These are phyloP conservation scores for Gorsachius magnificus DNA, from an alignment of 2,797 vertebrate species.

Conservation along the genomic window DNA sequence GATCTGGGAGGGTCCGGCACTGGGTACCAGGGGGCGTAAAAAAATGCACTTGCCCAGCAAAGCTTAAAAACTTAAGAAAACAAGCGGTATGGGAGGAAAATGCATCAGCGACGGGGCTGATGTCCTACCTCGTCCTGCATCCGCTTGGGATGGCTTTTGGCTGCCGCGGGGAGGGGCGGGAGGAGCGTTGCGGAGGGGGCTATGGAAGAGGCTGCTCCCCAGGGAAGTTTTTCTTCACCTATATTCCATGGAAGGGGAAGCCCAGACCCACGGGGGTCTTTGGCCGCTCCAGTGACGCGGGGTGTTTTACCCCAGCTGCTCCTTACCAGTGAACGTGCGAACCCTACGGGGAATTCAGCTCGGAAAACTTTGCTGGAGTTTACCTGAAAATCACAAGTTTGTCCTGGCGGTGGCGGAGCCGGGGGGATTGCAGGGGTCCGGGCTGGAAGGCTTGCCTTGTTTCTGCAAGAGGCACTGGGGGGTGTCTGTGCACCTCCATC, in stretches of 20 bases:
- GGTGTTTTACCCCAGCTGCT: neutral
- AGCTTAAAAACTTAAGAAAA: neutral
- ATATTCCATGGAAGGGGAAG: neutral
- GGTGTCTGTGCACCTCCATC: neutral
- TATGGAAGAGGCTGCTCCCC: neutral
- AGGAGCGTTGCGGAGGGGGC: neutral
- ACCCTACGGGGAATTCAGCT: neutral
- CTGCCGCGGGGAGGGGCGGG: neutral
- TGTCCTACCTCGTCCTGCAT: neutral
- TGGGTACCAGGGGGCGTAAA: neutral
- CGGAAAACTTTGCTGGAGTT: neutral
- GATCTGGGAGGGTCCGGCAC: neutral
- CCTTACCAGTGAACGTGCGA: rapidly evolving
- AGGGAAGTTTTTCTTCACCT: neutral
- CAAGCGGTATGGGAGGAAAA: neutral
- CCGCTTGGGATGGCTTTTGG: neutral
- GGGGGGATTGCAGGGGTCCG: rapidly evolving
- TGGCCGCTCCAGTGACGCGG: neutral
- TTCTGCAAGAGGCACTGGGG: neutral
- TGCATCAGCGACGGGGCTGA: rapidly evolving
- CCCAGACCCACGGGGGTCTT: neutral
- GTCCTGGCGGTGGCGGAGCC: neutral
- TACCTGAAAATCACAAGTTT: neutral
- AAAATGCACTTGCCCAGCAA: neutral
- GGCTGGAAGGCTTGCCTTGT: neutral